Evolutionary conservation across 1,140 invertebrate genomes (phyloP).

Genomic region (Anoplolepis gracilipes): DNA sequence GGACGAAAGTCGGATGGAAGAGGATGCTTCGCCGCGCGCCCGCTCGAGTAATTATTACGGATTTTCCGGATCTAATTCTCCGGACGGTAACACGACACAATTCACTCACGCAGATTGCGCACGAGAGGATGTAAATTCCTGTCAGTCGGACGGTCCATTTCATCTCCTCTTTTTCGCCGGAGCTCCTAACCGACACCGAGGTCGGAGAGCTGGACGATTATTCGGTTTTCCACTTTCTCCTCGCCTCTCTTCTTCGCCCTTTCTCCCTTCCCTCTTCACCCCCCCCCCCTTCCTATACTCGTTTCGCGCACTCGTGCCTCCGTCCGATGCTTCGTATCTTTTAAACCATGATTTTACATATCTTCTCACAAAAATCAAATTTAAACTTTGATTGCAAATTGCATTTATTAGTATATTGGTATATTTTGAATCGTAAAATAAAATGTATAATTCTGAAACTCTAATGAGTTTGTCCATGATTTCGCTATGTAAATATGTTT

Average conservation of each 20-base stretch:
- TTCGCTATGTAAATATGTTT: background rate
- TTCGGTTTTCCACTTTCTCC: conserved; percentile 80
- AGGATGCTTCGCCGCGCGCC: conserved; percentile 80
- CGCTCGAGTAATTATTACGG: conserved; percentile 85
- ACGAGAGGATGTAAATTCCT: conserved; percentile 84
- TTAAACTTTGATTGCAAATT: background rate
- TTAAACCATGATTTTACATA: conserved; percentile 77
- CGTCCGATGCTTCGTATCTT: conserved; percentile 66
- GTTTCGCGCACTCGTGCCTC: conserved; percentile 53
- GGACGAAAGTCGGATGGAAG: conserved; percentile 65
- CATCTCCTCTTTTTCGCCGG: conserved; percentile 79
- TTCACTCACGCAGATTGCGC: conserved; percentile 85
- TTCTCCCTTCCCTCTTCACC: background rate
- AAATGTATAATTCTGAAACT: background rate
- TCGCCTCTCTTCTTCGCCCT: conserved; percentile 58
- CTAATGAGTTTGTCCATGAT: background rate
- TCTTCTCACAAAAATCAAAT: conserved; percentile 64
- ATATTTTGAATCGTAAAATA: background rate
- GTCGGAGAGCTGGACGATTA: conserved; percentile 78
- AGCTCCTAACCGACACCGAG: conserved; percentile 74
- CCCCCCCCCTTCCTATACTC: conserved; percentile 28
- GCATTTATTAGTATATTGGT: conserved; percentile 6
- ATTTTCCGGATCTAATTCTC: conserved; percentile 86
- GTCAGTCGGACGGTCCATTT: conserved; percentile 84
- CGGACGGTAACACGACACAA: conserved; percentile 85